phyloP scores from a whole-genome alignment of 2,797 vertebrate species.

The Acipenser transmontanus region DNA sequence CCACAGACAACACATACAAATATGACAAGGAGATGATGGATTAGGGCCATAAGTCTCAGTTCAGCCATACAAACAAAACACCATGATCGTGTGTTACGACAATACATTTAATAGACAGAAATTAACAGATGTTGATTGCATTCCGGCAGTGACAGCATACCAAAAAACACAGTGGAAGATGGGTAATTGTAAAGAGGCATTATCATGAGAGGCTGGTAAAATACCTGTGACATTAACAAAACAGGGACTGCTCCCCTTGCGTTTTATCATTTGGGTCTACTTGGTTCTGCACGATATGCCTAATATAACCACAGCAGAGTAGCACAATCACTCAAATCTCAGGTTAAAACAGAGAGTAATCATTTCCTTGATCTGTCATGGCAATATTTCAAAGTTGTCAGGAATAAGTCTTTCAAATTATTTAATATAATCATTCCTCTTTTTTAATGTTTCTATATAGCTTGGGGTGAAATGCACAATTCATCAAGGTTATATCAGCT shows the following conservation, averaged over 20 bases:
- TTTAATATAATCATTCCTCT: slow-evolving; percentile 47
- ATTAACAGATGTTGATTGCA: slow-evolving; percentile 76
- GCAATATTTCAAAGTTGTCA: slow-evolving; percentile 48
- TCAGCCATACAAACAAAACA: slow-evolving; percentile 79
- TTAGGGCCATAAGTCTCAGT: slow-evolving; percentile 77
- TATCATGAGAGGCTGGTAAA: slow-evolving; percentile 27
- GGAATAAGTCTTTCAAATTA: slow-evolving; percentile 34
- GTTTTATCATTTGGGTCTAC: slow-evolving; percentile 27
- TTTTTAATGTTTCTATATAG: slow-evolving; percentile 47
- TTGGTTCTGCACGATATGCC: slow-evolving; percentile 17
- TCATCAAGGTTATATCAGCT: slow-evolving; percentile 60
- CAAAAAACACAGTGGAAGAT: slow-evolving; percentile 46
- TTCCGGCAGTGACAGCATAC: slow-evolving; percentile 49
- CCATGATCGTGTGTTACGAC: slow-evolving; percentile 70
- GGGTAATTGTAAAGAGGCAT: slow-evolving; percentile 28
- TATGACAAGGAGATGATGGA: slow-evolving; percentile 80
- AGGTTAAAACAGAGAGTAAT: slow-evolving; percentile 28
- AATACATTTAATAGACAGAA: slow-evolving; percentile 66
- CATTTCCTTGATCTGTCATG: slow-evolving; percentile 40
- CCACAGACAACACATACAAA: slow-evolving; percentile 73
- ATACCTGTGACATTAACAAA: slow-evolving; percentile 31
- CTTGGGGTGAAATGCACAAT: slow-evolving; percentile 65
- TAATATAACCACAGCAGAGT: slow-evolving; percentile 28
- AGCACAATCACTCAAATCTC: slow-evolving; percentile 34
- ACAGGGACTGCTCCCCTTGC: slow-evolving; percentile 18